Percentiles rank a stretch among this genome's conserved stretches.
These are phyloP conservation scores for Eubucco bourcierii DNA, from an alignment of 2,113 vertebrate genomes.

Conservation along the genomic window DNA sequence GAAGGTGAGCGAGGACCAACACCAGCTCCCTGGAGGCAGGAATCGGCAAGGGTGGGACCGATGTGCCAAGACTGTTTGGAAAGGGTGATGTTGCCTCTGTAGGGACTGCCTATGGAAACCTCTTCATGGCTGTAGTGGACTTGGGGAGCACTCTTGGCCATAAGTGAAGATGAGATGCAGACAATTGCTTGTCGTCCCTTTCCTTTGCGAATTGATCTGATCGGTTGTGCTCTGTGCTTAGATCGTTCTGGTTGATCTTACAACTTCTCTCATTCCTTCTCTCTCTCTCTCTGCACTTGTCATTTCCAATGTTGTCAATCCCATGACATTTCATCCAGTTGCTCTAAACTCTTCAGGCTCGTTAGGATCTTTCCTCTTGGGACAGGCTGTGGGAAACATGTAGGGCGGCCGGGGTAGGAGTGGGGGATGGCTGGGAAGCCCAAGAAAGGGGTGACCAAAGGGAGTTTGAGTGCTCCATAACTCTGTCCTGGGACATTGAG, in stretches of 20 bases:
- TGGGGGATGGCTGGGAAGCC: neutral
- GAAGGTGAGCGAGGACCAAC: slow-evolving; percentile 50
- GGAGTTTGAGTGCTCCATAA: neutral
- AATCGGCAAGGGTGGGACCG: slow-evolving; percentile 31
- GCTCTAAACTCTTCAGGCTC: slow-evolving; percentile 67
- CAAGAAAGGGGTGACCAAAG: neutral
- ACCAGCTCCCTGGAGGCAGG: slow-evolving; percentile 45
- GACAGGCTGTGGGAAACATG: neutral
- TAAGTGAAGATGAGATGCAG: slow-evolving; percentile 50
- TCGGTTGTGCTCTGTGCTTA: slow-evolving; percentile 62
- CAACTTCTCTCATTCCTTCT: neutral
- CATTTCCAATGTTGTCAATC: slow-evolving; percentile 62
- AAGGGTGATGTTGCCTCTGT: neutral
- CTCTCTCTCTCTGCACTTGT: neutral
- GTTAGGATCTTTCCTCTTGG: slow-evolving; percentile 29
- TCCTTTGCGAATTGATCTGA: slow-evolving; percentile 60
- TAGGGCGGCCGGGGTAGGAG: neutral
- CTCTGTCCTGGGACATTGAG: neutral
- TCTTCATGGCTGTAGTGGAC: neutral
- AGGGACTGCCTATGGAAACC: slow-evolving; percentile 48
- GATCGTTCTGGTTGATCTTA: slow-evolving; percentile 68
- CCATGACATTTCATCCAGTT: slow-evolving; percentile 80
- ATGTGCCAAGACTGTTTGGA: neutral
- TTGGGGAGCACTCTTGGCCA: slow-evolving; percentile 4
- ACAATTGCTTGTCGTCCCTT: slow-evolving; percentile 35